Base-by-base conservation (phyloP, 2,888 invertebrate genomes). In the Hypselothyrea guttata region DNA sequence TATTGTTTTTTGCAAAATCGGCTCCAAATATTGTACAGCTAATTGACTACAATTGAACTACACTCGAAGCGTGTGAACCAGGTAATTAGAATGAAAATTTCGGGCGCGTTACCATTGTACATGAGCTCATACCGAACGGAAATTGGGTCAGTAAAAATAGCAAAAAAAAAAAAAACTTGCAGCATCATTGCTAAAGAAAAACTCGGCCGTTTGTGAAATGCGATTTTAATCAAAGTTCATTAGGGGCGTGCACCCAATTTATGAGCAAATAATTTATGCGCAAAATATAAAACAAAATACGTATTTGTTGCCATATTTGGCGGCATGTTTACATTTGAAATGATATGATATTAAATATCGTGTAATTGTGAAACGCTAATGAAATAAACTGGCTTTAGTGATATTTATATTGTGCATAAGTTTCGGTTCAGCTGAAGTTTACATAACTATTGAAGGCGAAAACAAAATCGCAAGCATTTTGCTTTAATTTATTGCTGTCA, bases 301-400 rank as follows among this genome's bases (percentile, higher is more conserved):
- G 37, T 33, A 60, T 46, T 66, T 46, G 62, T 51, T 51, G 11
- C 11, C n/a, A 51, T 35, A 13, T 38, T 35, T 48, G 34, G 34
- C 70, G 68, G 66, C 66, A 53, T 69, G 54, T 54, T 73, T 69
- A 44, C 74, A 79, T 74, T n/a, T n/a, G n/a, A n/a, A n/a, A n/a
- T n/a, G n/a, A n/a, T n/a, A n/a, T 83, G 58, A 83, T 71, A 66
- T 74, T 71, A 71, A 76, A 79, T 74, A 71, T 68, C 65, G 38
- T 54, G 56, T 63, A 75, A 71, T 79, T 78, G 65, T 74, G 79
- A 78, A 83, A 78, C 58, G 61, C 48, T 18, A 35, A 51, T 33
- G 15, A 18, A 27, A 9, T 4, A 1, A 16, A 4, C 27, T 7
- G 12, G 13, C 16, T 13, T 15, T 15, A 22, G 40, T 49, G 40